These are phyloP conservation scores for Muraenolepis orangiensis DNA, from an alignment of 2,797 vertebrate species.

Conservation along the genomic window DNA sequence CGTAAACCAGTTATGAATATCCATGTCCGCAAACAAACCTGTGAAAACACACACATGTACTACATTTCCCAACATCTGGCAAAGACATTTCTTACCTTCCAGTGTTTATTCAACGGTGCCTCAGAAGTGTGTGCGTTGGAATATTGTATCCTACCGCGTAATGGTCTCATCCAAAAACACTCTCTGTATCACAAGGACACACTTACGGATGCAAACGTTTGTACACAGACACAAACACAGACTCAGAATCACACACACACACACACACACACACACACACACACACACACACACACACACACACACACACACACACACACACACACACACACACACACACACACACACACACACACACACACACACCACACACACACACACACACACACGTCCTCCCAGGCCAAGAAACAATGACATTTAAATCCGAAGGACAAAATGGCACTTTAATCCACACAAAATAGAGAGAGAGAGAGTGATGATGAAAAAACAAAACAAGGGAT, in stretches of 20 bases:
- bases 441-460: constrained; percentile 70
- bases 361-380: constrained; percentile 10
- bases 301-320: constrained; percentile 6
- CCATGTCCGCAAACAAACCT: too few relatives aligned
- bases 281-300: constrained; percentile 9
- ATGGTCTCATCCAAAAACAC: constrained; percentile 23
- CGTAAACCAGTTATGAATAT: too few relatives aligned
- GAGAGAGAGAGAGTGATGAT: constrained; percentile 56
- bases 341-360: constrained; percentile 5
- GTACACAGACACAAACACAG: not conserved
- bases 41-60: too few relatives aligned
- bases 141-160: not conserved
- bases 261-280: not conserved
- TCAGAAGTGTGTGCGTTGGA: not conserved
- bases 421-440: constrained; percentile 67
- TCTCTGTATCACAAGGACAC: constrained; percentile 25
- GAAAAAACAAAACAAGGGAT: constrained; percentile 51
- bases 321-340: not conserved
- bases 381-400: constrained; percentile 36
- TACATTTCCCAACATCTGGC: too few relatives aligned
- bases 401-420: constrained; percentile 60
- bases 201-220: constrained; percentile 3
- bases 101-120: not conserved
- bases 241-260: constrained; percentile 21
- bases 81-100: not conserved